phyloP scores from a whole-genome alignment of 2,113 vertebrate genomes.

The Prionailurus bengalensis region DNA sequence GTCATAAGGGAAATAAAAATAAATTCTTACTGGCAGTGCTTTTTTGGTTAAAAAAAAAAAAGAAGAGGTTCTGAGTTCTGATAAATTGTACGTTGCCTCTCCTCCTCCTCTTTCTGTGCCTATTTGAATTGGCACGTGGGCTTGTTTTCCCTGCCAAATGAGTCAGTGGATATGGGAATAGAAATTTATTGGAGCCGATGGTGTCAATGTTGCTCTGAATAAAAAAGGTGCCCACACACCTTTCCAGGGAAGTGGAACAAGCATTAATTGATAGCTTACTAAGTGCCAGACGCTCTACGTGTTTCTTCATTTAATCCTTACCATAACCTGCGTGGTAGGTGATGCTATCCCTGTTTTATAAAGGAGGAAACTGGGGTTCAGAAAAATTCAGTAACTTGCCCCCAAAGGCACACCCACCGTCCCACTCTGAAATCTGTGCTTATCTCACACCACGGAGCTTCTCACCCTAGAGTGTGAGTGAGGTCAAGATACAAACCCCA shows the following conservation, averaged over 20 bases:
- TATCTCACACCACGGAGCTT: background rate
- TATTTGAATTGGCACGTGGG: slow-evolving; percentile 38
- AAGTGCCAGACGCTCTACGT: background rate
- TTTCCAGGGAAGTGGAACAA: background rate
- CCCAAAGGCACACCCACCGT: background rate
- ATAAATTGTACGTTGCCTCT: background rate
- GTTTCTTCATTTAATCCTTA: background rate
- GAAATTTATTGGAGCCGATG: slow-evolving; percentile 23
- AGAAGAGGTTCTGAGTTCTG: slow-evolving; percentile 35
- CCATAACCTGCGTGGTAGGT: background rate
- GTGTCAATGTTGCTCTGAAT: slow-evolving; percentile 2
- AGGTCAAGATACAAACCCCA: background rate
- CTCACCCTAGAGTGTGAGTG: background rate
- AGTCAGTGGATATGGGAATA: slow-evolving; percentile 45
- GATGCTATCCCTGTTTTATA: background rate
- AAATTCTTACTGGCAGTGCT: background rate
- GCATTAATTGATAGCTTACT: background rate
- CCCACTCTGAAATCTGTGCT: background rate
- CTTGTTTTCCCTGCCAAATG: slow-evolving; percentile 60
- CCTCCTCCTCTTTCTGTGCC: background rate
- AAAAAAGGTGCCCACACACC: slow-evolving; percentile 11
- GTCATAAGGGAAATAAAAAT: slow-evolving; percentile 55
- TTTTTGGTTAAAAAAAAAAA: slow-evolving; percentile 49
- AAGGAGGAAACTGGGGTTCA: slow-evolving; percentile 34
- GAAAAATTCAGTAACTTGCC: background rate